phyloP scores from a whole-genome alignment of 2,888 invertebrate species.

The Lithodes maja region DNA sequence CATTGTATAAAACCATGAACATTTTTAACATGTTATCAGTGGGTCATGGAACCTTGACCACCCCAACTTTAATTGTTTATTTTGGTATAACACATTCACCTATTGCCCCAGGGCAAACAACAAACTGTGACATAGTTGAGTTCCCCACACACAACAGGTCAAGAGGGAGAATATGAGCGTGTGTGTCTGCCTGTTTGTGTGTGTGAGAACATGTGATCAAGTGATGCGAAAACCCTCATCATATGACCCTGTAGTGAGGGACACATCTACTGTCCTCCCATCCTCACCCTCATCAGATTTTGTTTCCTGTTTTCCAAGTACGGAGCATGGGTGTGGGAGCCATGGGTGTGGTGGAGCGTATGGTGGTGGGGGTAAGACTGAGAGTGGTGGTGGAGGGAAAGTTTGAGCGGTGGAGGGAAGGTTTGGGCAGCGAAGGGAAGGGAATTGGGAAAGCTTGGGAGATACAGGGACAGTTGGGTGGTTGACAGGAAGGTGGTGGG shows the following conservation, averaged over 20 bases:
- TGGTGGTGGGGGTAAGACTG: slow-evolving; percentile 10
- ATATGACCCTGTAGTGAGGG: slow-evolving; percentile 7
- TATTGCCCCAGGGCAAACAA: slow-evolving; percentile 31
- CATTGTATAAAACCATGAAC: slow-evolving; percentile 46
- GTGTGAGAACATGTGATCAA: slow-evolving; percentile 7
- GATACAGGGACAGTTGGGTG: no score
- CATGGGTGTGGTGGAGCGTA: slow-evolving; percentile 34
- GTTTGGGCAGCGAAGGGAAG: no score
- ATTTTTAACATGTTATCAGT: slow-evolving; percentile 63
- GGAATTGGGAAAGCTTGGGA: no score
- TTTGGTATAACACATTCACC: slow-evolving; percentile 57
- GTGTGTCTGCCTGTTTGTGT: slow-evolving; percentile 41
- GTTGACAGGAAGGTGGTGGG: no score
- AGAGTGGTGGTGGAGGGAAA: neutral
- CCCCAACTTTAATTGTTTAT: slow-evolving; percentile 53
- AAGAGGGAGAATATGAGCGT: slow-evolving; percentile 13
- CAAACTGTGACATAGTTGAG: slow-evolving; percentile 39
- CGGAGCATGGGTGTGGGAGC: slow-evolving; percentile 51
- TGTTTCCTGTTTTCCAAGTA: slow-evolving; percentile 26
- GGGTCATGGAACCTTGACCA: slow-evolving; percentile 56
- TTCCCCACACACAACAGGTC: slow-evolving; percentile 26
- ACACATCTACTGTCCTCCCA: slow-evolving; percentile 40
- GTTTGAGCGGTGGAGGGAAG: neutral
- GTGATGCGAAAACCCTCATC: neutral
- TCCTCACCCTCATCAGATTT: slow-evolving; percentile 50